Conservation (phyloP, 2,888 invertebrate species). For the Hydriomena furcata region DNA sequence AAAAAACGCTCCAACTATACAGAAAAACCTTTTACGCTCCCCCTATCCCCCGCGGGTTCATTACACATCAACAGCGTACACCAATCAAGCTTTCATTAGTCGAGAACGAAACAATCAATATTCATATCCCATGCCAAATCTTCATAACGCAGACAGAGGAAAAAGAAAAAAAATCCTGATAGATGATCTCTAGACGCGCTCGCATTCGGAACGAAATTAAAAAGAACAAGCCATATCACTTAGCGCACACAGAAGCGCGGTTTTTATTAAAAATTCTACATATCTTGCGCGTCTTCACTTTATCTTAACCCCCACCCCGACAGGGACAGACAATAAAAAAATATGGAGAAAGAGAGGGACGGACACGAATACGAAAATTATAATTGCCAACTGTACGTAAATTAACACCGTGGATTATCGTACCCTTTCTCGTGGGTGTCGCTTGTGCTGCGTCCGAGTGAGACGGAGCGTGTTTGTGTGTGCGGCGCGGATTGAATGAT, state of each 20-base stretch:
- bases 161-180: conserved; percentile 64
- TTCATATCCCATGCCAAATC: conserved; percentile 82
- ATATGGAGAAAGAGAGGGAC: conserved; percentile 71
- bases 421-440: conserved; percentile 35
- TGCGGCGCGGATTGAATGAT: conserved; percentile 59
- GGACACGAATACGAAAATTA: conserved; percentile 75
- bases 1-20: conserved; percentile 50
- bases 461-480: conserved; percentile 60
- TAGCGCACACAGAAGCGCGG: conserved; percentile 80
- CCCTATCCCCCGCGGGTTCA: conserved; percentile 56
- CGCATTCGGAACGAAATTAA: conserved; percentile 80
- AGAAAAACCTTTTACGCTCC: conserved; percentile 58
- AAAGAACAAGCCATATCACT: conserved; percentile 83
- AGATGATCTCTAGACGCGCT: conserved; percentile 71
- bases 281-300: conserved; percentile 78
- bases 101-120: conserved; percentile 75
- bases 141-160: conserved; percentile 57
- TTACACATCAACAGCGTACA: conserved; percentile 72
- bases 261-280: conserved; percentile 83
- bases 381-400: conserved; percentile 83
- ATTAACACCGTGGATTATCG: conserved; percentile 76
- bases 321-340: conserved; percentile 70
- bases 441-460: conserved; percentile 45
- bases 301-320: conserved; percentile 69
- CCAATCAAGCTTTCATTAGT: conserved; percentile 81